A percentile compares a stretch with the other conserved stretches of the same genome.
Evolutionary conservation across 2,797 vertebrate genomes (phyloP).

Genomic region (Anguilla obscura): DNA sequence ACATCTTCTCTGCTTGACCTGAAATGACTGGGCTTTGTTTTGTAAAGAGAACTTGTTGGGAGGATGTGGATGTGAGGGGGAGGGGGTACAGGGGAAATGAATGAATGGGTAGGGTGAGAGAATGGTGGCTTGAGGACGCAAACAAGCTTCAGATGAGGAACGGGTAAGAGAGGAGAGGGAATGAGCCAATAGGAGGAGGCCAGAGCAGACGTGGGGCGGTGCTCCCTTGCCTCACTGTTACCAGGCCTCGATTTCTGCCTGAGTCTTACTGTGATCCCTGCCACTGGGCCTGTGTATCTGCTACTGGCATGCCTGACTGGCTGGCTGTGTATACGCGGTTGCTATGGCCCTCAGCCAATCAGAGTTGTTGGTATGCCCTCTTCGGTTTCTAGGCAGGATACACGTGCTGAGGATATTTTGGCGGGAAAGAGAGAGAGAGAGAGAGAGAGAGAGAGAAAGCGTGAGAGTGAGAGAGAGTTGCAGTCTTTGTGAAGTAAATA

Average conservation of each 20-base stretch:
- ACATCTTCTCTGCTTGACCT: slow-evolving; percentile 32
- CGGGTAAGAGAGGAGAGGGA: slow-evolving; percentile 60
- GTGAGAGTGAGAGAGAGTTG: slow-evolving; percentile 50
- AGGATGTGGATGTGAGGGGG: background rate
- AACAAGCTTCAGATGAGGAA: slow-evolving; percentile 44
- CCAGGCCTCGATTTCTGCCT: slow-evolving; percentile 73
- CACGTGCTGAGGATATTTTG: slow-evolving; percentile 59
- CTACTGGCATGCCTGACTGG: slow-evolving; percentile 59
- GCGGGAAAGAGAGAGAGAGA: slow-evolving; percentile 35
- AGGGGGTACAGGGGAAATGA: slow-evolving; percentile 58
- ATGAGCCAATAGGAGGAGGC: slow-evolving; percentile 47
- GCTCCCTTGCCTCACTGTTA: slow-evolving; percentile 71
- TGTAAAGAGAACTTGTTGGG: slow-evolving; percentile 44
- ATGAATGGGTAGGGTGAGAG: slow-evolving; percentile 69
- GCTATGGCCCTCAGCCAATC: slow-evolving; percentile 64
- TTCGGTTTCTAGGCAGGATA: slow-evolving; percentile 76
- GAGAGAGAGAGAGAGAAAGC: background rate
- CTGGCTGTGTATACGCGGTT: slow-evolving; percentile 58
- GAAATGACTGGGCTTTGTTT: slow-evolving; percentile 41
- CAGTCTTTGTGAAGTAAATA: background rate
- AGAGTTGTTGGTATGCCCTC: slow-evolving; percentile 58
- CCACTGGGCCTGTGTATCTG: slow-evolving; percentile 66
- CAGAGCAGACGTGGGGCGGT: slow-evolving; percentile 50
- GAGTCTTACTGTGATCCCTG: slow-evolving; percentile 55
- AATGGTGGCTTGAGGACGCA: slow-evolving; percentile 50